Percentiles rank a stretch among this genome's conserved stretches.
Conservation (phyloP, 2,113 vertebrate species). For the Panurus biarmicus region DNA sequence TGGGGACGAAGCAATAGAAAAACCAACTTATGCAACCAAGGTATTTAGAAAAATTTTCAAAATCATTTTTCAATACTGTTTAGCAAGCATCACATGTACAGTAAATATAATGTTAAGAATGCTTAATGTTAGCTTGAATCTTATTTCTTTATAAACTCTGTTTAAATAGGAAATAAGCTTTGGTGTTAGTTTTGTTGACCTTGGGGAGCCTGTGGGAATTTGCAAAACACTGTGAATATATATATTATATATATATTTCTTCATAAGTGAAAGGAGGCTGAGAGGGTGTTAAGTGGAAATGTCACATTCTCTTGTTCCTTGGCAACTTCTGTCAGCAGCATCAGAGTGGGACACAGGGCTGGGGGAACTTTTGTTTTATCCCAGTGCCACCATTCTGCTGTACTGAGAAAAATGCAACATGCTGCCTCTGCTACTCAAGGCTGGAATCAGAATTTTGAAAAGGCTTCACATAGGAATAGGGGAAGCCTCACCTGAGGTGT, state of each 20-base stretch:
- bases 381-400: neutral
- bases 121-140: neutral
- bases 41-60: constrained; percentile 57
- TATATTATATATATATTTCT: neutral
- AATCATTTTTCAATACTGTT: neutral
- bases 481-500: neutral
- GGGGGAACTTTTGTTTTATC: neutral
- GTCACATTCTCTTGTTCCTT: neutral
- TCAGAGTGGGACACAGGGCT: neutral
- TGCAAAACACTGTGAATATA: neutral
- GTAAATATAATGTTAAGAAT: neutral
- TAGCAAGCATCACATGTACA: neutral
- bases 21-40: constrained; percentile 95
- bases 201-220: neutral
- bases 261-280: neutral
- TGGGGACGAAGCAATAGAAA: constrained; percentile 96
- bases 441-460: neutral
- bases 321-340: neutral
- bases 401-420: accelerated
- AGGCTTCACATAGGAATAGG: accelerated
- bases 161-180: neutral
- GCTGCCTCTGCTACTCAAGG: neutral
- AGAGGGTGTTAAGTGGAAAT: neutral
- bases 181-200: neutral
- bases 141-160: neutral